Percentiles rank a stretch among this genome's conserved stretches.
phyloP scores from a whole-genome alignment of 30 jellyfish, hydroid and myxozoan genomes.

The Aurelia sp. region DNA sequence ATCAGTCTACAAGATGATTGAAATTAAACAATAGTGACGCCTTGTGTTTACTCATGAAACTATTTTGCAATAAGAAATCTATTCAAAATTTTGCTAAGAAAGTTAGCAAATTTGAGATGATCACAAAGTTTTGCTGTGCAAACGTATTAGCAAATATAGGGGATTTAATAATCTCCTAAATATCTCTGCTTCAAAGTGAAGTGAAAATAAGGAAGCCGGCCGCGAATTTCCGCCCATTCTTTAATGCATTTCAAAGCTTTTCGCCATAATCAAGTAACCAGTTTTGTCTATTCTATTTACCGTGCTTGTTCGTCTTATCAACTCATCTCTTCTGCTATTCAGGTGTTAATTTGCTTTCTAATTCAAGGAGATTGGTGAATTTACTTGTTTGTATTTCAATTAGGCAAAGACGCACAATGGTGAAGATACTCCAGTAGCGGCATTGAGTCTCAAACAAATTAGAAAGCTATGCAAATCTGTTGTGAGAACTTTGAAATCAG shows the following conservation, averaged over 20 bases:
- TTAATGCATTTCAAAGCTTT: not conserved
- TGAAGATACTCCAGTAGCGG: too few species aligned
- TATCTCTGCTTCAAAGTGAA: slow-evolving; percentile 21
- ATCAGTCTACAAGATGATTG: not conserved
- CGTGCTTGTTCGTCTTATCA: too few species aligned
- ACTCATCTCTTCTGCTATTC: too few species aligned
- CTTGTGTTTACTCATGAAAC: slow-evolving; percentile 4
- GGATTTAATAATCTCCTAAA: slow-evolving; percentile 24
- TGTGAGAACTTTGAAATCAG: too few species aligned
- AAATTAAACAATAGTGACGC: slow-evolving; percentile 1
- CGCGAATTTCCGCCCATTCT: slow-evolving; percentile 7
- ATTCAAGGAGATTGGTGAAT: too few species aligned
- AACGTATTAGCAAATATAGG: not conserved
- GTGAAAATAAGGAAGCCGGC: slow-evolving; percentile 17
- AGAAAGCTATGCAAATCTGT: too few species aligned
- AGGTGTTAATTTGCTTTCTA: too few species aligned
- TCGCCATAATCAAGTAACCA: not conserved
- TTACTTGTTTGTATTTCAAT: too few species aligned
- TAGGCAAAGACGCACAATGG: too few species aligned
- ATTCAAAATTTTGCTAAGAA: slow-evolving; percentile 4
- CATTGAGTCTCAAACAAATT: too few species aligned
- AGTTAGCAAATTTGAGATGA: slow-evolving; percentile 30
- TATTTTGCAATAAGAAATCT: not conserved
- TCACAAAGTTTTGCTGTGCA: not conserved
- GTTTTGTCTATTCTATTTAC: too few species aligned